These are phyloP conservation scores for Trichonephila clavipes DNA, from an alignment of 1,140 invertebrate genomes.

Conservation along the genomic window DNA sequence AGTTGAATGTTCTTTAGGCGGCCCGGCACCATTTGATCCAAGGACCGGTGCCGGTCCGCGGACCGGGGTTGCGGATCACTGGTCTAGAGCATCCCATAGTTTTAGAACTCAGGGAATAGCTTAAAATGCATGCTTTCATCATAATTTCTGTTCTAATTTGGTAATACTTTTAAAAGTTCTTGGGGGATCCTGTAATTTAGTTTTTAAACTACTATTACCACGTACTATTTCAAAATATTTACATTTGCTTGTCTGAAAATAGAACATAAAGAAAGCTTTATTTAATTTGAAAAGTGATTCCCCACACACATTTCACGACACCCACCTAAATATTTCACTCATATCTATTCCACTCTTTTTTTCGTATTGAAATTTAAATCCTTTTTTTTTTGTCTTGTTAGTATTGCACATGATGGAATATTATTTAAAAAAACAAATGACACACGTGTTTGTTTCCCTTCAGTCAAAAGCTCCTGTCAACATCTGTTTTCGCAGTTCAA, in stretches of 20 bases:
- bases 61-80: too few species aligned
- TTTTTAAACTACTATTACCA: too few species aligned
- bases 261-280: background rate
- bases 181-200: too few species aligned
- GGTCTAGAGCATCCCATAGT: too few species aligned
- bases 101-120: too few species aligned
- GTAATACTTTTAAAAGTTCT: too few species aligned
- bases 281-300: background rate
- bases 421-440: background rate
- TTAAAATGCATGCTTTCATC: too few species aligned
- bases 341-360: conserved; percentile 19
- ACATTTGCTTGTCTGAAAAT: background rate
- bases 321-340: background rate
- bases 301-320: background rate
- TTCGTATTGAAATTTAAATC: background rate
- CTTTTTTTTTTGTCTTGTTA: background rate
- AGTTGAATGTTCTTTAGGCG: too few species aligned
- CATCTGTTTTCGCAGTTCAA: background rate
- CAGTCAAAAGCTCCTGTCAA: background rate
- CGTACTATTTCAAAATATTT: too few species aligned
- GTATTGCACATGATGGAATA: background rate
- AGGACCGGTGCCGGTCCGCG: too few species aligned
- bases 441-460: background rate
- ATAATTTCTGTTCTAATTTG: too few species aligned
- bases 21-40: too few species aligned